Percentiles rank a stretch among this genome's conserved stretches.
phyloP scores from a whole-genome alignment of 2,797 vertebrate species.

The Chiloscyllium punctatum region DNA sequence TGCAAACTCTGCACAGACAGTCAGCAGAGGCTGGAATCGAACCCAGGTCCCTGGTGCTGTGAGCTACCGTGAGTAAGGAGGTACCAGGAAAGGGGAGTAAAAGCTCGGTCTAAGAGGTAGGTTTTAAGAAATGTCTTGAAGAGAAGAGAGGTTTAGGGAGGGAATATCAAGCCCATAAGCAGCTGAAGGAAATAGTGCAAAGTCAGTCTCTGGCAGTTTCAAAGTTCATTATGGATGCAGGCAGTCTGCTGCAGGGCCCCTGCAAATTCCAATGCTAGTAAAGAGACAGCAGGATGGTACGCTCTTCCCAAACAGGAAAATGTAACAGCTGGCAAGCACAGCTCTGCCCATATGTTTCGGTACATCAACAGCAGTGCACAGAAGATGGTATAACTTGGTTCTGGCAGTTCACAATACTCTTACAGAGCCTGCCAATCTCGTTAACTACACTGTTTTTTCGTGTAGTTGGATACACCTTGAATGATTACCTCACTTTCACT shows the following conservation, averaged over 20 bases:
- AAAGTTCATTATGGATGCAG: not conserved
- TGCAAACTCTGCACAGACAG: no score
- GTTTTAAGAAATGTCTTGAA: not conserved
- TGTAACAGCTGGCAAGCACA: not conserved
- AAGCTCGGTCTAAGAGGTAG: not conserved
- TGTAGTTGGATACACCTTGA: not conserved
- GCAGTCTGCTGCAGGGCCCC: not conserved
- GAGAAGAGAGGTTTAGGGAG: not conserved
- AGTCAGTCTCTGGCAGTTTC: not conserved
- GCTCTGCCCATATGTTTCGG: not conserved
- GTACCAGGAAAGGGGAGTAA: not conserved
- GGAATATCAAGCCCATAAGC: not conserved
- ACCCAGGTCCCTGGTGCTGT: no score
- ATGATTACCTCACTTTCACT: not conserved
- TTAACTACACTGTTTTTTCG: not conserved
- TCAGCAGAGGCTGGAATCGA: no score
- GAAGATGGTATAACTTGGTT: not conserved
- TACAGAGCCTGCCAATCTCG: not conserved
- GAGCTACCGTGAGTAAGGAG: not conserved
- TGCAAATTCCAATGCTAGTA: not conserved
- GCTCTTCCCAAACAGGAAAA: not conserved
- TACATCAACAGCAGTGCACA: not conserved
- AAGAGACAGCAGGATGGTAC: not conserved
- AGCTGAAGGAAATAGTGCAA: not conserved
- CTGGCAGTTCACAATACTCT: not conserved